Base-by-base conservation (phyloP, 2,888 invertebrate genomes). In the Callimorpha dominula region DNA sequence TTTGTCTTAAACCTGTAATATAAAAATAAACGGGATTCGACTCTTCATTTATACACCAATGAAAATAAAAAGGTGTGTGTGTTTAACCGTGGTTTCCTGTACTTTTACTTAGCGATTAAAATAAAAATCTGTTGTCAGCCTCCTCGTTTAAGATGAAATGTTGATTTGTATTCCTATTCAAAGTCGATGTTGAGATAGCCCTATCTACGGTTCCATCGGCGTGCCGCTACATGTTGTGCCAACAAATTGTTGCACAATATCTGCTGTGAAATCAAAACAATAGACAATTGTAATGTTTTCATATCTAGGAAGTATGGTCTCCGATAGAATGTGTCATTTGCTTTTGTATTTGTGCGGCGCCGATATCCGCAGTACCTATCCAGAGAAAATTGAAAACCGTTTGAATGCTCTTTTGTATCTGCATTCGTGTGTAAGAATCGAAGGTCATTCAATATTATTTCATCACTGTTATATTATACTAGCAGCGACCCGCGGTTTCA, bases 171-270 rank as follows among this genome's bases (percentile, higher is more conserved):
- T 31, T 14, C 14, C 0, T 49, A 9, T 43, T 63, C 43, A 11
- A 15, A 60, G 12, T 14, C 14, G 9, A 20, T 50, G 15, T 64
- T 12, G 50, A n/a, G 69, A 20, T 77, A 83, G 63, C 81, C 81
- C 83, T 81, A 52, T 49, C 31, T 42, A 65, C 42, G 57, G 72
- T 81, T 73, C 73, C 68, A 76, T 76, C 65, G 71, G 70, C 17
- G n/a, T 74, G 64, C 68, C 66, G 70, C 70, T 69, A 68, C 70
- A 70, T 82, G 77, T 84, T 83, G 31, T 80, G 76, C 78, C 54
- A 78, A 78, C 80, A 74, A 84, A 79, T 84, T 80, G 81, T 76
- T 81, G 74, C 77, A 78, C 81, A 81, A 84, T 84, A 82, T 79
- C 79, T 74, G 70, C 68, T 76, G 70, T 65, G 84, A 78, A 81